Percentiles rank a stretch among this genome's conserved stretches.
Evolutionary conservation across 2,113 vertebrate genomes (phyloP).

Genomic region (Panthera leo): DNA sequence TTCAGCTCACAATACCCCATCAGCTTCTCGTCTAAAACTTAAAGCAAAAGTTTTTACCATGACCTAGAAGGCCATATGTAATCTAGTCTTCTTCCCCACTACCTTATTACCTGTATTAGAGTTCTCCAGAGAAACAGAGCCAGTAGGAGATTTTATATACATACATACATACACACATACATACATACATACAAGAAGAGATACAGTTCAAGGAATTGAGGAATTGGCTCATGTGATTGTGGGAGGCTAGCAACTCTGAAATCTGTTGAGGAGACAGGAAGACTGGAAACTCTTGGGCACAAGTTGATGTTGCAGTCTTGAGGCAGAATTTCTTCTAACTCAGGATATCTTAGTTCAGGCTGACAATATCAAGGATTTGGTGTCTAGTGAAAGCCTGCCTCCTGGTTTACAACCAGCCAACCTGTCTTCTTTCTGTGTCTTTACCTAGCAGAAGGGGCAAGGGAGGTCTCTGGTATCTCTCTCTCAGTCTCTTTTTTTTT

Average conservation of each 20-base stretch:
- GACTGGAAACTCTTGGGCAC: not conserved
- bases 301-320: not conserved
- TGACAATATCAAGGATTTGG: not conserved
- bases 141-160: not conserved
- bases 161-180: not conserved
- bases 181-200: not conserved
- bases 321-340: not conserved
- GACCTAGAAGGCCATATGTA: not conserved
- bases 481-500: too few relatives aligned
- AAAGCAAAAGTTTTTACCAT: not conserved
- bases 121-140: not conserved
- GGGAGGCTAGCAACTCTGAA: not conserved
- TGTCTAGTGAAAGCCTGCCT: not conserved
- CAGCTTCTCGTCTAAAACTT: not conserved
- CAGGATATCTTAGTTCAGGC: not conserved
- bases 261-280: not conserved
- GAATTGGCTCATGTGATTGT: not conserved
- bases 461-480: not conserved
- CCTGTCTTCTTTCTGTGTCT: not conserved
- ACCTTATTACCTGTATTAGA: not conserved
- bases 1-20: not conserved
- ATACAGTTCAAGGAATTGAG: not conserved
- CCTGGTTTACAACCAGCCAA: not conserved
- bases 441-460: not conserved
- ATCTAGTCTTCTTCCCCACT: not conserved